Evolutionary conservation across 2,113 vertebrate species (phyloP).

Genomic region (Dendropsophus ebraccatus): DNA sequence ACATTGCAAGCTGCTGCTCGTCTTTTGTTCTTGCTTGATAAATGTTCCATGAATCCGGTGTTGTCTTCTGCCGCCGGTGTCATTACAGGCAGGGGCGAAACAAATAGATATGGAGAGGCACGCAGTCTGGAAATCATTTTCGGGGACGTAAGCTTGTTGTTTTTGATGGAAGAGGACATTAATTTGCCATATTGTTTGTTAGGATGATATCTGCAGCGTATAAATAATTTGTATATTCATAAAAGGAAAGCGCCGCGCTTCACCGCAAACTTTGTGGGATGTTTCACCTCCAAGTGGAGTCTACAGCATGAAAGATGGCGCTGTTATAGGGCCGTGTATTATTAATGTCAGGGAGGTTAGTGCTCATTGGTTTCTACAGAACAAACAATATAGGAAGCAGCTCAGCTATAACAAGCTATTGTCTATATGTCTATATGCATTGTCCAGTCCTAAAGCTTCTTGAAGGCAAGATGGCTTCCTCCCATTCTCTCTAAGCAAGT

Average conservation of each 20-base stretch:
- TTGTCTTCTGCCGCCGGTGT: slow-evolving; percentile 64
- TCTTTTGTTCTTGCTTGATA: slow-evolving; percentile 65
- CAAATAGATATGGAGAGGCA: slow-evolving; percentile 55
- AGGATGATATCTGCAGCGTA: slow-evolving; percentile 48
- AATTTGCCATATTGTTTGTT: slow-evolving; percentile 50
- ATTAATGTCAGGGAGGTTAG: neutral
- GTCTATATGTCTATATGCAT: neutral
- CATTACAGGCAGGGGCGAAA: slow-evolving; percentile 60
- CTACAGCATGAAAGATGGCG: slow-evolving; percentile 3
- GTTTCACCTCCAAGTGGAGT: slow-evolving; percentile 24
- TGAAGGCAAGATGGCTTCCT: neutral
- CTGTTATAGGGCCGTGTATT: slow-evolving; percentile 6
- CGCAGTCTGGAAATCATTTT: slow-evolving; percentile 55
- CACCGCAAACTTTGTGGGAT: slow-evolving; percentile 1
- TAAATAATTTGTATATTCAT: slow-evolving; percentile 53
- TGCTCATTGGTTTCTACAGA: neutral
- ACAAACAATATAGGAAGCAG: neutral
- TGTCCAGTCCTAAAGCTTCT: neutral
- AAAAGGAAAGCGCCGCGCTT: slow-evolving; percentile 29
- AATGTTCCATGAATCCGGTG: slow-evolving; percentile 66
- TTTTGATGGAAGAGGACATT: slow-evolving; percentile 55
- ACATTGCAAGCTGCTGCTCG: slow-evolving; percentile 64
- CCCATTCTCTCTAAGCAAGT: neutral
- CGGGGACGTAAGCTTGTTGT: slow-evolving; percentile 53
- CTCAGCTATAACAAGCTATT: neutral